These are phyloP conservation scores for Pandemis heparana DNA, from an alignment of 2,888 invertebrate genomes.

Conservation along the genomic window DNA sequence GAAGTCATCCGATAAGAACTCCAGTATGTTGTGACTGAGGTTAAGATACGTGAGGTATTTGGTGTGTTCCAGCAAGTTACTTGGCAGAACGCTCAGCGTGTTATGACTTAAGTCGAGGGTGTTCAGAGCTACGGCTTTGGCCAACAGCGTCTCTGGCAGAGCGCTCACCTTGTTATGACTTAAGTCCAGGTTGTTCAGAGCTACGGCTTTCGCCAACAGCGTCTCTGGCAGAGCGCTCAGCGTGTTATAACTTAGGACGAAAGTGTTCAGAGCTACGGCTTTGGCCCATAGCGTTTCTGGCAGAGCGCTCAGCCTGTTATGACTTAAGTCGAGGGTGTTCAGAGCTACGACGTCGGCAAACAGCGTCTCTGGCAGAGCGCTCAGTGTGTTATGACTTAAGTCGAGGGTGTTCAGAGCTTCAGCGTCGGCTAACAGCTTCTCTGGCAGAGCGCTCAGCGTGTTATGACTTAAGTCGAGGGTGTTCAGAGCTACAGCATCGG, in stretches of 20 bases:
- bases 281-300: background rate
- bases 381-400: background rate
- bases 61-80: background rate
- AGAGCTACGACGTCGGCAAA: background rate
- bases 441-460: background rate
- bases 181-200: too few species aligned
- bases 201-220: too few species aligned
- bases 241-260: constrained; percentile 1
- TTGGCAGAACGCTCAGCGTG: background rate
- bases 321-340: background rate
- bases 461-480: constrained; percentile 7
- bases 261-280: background rate
- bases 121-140: too few species aligned
- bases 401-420: too few species aligned
- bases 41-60: background rate
- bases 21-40: background rate
- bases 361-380: background rate
- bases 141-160: too few species aligned
- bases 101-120: background rate
- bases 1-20: background rate
- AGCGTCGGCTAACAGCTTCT: too few species aligned
- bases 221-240: background rate
- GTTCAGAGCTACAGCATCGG: too few species aligned
- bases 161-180: background rate
- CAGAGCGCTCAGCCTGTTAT: background rate